Conservation (phyloP, 1,140 invertebrate genomes). For the Ips nitidus region DNA sequence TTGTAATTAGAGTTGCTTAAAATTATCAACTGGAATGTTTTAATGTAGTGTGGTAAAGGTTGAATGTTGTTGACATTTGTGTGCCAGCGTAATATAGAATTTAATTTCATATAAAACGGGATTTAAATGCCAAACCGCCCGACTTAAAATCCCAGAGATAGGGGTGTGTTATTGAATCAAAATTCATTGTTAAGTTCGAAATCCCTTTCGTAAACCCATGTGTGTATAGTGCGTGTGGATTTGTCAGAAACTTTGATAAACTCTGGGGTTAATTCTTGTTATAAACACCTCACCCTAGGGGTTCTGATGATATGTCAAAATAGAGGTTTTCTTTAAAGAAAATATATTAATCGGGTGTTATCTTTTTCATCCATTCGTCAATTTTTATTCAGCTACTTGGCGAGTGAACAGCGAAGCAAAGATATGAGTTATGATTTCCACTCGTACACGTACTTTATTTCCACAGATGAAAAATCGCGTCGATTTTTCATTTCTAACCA, state of each 20-base stretch:
- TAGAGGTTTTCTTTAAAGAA: slow-evolving; percentile 28
- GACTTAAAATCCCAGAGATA: too few relatives aligned
- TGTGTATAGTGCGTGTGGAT: slow-evolving; percentile 15
- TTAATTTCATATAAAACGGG: too few relatives aligned
- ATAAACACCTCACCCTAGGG: slow-evolving; percentile 18
- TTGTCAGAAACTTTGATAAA: slow-evolving; percentile 15
- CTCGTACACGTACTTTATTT: slow-evolving; percentile 30
- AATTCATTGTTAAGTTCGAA: slow-evolving; percentile 20
- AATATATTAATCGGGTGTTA: slow-evolving; percentile 44
- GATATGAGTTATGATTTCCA: slow-evolving; percentile 43
- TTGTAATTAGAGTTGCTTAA: too few relatives aligned
- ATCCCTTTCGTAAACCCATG: slow-evolving; percentile 14
- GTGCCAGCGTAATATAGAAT: too few relatives aligned
- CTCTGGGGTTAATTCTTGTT: slow-evolving; percentile 16
- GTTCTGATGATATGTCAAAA: slow-evolving; percentile 21
- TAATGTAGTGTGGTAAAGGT: too few relatives aligned
- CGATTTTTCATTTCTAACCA: slow-evolving; percentile 42
- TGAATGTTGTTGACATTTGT: too few relatives aligned
- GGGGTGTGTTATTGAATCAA: slow-evolving; percentile 4
- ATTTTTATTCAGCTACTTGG: slow-evolving; percentile 38
- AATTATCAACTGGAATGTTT: too few relatives aligned
- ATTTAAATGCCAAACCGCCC: too few relatives aligned
- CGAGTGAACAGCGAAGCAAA: slow-evolving; percentile 40
- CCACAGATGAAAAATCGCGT: slow-evolving; percentile 39
- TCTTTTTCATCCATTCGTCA: slow-evolving; percentile 43